phyloP scores from a whole-genome alignment of 2,888 invertebrate genomes.

The Lottia gigantea region DNA sequence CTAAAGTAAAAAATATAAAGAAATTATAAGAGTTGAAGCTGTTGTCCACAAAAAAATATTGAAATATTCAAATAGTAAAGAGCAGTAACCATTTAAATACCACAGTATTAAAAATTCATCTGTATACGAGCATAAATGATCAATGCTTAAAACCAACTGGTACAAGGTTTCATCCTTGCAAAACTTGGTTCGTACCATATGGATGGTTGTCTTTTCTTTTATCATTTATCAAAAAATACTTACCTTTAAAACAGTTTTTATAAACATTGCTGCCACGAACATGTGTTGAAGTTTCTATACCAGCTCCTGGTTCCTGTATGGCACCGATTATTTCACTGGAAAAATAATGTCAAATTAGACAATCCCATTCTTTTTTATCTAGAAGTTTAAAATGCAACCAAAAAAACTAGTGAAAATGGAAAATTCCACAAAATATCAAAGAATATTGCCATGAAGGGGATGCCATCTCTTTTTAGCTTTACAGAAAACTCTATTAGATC shows the following conservation, averaged over 20 bases:
- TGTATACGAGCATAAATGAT: neutral
- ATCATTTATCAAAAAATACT: neutral
- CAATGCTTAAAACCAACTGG: neutral
- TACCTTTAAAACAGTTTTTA: conserved; percentile 60
- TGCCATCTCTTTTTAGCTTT: no score
- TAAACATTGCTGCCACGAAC: conserved; percentile 55
- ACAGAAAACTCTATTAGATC: no score
- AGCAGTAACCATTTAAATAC: neutral
- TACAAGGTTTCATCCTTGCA: neutral
- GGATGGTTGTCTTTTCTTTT: neutral
- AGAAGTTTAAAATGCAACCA: no score
- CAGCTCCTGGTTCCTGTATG: conserved; percentile 61
- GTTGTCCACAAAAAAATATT: no score
- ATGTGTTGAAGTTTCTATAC: conserved; percentile 51
- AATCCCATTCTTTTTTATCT: no score
- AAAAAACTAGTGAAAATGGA: no score
- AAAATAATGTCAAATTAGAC: neutral
- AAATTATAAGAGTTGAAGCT: no score
- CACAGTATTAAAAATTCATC: neutral
- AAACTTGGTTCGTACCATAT: neutral
- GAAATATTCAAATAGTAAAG: no score
- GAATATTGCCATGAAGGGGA: no score
- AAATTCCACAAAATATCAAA: no score
- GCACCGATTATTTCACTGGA: conserved; percentile 60
- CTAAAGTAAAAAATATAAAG: conserved; percentile 23